A percentile compares a stretch with the other conserved stretches of the same genome.
Evolutionary conservation across 92 coral and sea anemone species (phyloP).

Genomic region (Virgularia gustaviana): DNA sequence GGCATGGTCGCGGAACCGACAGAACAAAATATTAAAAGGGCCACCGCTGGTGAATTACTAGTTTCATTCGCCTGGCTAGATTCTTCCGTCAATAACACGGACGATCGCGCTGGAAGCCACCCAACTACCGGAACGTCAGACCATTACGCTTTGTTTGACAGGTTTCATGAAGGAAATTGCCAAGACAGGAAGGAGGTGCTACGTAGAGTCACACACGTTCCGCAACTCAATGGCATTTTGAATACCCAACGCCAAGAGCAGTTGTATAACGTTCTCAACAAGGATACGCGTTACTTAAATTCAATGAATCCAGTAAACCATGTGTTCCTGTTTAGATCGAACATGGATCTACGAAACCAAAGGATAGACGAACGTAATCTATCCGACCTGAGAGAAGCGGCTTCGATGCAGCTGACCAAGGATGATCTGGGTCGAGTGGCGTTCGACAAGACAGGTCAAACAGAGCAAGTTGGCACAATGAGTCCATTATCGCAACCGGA

Average conservation of each 20-base stretch:
- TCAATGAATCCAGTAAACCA: constrained; percentile 46
- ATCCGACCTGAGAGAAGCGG: not conserved
- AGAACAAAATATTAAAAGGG: no score
- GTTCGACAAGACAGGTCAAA: constrained; percentile 34
- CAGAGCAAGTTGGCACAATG: no score
- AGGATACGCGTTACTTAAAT: constrained; percentile 43
- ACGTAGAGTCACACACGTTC: constrained; percentile 19
- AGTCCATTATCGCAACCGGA: no score
- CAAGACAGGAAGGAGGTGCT: constrained; percentile 36
- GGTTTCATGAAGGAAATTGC: constrained; percentile 49
- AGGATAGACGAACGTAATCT: not conserved
- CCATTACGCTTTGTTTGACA: constrained; percentile 47
- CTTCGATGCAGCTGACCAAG: not conserved
- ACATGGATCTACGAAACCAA: constrained; percentile 44
- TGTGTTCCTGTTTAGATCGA: constrained; percentile 44
- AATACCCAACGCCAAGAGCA: constrained; percentile 60
- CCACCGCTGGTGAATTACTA: no score
- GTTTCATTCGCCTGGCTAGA: no score
- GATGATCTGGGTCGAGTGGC: constrained; percentile 43
- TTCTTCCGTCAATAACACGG: no score
- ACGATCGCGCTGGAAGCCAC: no score
- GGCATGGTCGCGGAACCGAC: no score
- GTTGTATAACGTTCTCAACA: constrained; percentile 43
- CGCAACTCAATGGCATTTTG: constrained; percentile 44
- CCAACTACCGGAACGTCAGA: constrained; percentile 40